Conservation (phyloP, 2,113 vertebrate genomes). For the Holacanthus passer region DNA sequence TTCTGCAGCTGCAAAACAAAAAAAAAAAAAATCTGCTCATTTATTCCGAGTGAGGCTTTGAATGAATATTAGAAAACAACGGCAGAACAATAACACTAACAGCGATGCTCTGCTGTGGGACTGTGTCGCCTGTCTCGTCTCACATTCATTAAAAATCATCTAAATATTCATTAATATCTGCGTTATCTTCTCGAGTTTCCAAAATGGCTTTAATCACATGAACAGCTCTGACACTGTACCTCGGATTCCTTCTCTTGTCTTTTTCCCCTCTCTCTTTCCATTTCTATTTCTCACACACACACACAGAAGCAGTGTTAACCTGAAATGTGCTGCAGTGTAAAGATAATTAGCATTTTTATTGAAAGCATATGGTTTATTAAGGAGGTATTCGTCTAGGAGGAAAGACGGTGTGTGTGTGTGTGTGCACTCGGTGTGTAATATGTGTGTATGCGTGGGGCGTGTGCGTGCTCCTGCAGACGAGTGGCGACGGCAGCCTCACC, state of each 20-base stretch:
- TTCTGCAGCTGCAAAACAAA: slow-evolving; percentile 8
- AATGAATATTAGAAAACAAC: slow-evolving; percentile 48
- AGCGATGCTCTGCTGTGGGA: slow-evolving; percentile 14
- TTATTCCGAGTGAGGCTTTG: slow-evolving; percentile 35
- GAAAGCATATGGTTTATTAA: slow-evolving; percentile 81
- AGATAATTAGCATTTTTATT: slow-evolving; percentile 83
- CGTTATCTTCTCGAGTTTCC: slow-evolving; percentile 11
- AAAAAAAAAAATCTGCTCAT: slow-evolving; percentile 15
- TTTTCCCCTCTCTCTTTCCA: neutral
- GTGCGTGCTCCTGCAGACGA: slow-evolving; percentile 40
- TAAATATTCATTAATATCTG: slow-evolving; percentile 59
- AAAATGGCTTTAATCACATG: slow-evolving; percentile 30
- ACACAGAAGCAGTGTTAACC: slow-evolving; percentile 46
- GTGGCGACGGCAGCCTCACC: slow-evolving; percentile 63
- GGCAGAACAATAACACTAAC: slow-evolving; percentile 43
- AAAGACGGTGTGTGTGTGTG: slow-evolving; percentile 27
- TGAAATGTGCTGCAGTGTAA: slow-evolving; percentile 59
- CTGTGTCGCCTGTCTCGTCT: slow-evolving; percentile 34
- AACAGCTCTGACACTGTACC: slow-evolving; percentile 24
- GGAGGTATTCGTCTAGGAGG: slow-evolving; percentile 59
- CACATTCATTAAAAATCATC: slow-evolving; percentile 47
- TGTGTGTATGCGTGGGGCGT: neutral
- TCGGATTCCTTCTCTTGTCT: slow-evolving; percentile 5
- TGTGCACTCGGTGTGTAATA: slow-evolving; percentile 22
- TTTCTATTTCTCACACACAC: slow-evolving; percentile 18